Evolutionary conservation across 2,888 invertebrate genomes (phyloP).

Genomic region (Cephus rjabovi): DNA sequence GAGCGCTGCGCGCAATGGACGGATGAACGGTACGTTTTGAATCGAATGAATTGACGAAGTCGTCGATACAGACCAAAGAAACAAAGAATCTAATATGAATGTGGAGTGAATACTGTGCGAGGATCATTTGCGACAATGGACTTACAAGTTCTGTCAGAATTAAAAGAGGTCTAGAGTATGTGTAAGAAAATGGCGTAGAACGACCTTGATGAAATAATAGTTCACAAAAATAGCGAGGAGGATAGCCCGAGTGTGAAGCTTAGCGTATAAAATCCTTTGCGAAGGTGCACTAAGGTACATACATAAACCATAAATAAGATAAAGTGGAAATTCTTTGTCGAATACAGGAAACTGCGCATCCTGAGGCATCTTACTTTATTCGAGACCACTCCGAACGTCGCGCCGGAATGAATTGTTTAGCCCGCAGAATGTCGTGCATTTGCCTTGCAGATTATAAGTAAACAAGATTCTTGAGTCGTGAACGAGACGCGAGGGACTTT

Average conservation of each 20-base stretch:
- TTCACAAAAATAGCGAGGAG: background rate
- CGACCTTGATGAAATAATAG: background rate
- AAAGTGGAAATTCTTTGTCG: background rate
- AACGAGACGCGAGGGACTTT: conserved; percentile 8
- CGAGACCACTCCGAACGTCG: background rate
- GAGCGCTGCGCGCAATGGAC: background rate
- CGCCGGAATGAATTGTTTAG: conserved; percentile 15
- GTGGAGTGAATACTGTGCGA: background rate
- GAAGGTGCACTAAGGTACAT: background rate
- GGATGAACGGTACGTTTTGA: background rate
- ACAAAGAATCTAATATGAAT: background rate
- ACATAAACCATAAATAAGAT: background rate
- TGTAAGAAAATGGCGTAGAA: background rate
- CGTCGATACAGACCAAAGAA: background rate
- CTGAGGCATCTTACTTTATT: conserved; percentile 8
- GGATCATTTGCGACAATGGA: background rate
- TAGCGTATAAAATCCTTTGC: background rate
- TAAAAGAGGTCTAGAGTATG: background rate
- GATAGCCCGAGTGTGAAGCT: background rate
- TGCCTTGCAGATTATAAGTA: conserved; percentile 30
- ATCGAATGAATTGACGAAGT: background rate
- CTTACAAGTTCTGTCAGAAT: background rate
- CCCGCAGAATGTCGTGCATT: conserved; percentile 22
- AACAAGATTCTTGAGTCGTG: conserved; percentile 13
- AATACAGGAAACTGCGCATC: background rate